Conservation (phyloP, 1,140 invertebrate genomes). For the Prorops nasuta region DNA sequence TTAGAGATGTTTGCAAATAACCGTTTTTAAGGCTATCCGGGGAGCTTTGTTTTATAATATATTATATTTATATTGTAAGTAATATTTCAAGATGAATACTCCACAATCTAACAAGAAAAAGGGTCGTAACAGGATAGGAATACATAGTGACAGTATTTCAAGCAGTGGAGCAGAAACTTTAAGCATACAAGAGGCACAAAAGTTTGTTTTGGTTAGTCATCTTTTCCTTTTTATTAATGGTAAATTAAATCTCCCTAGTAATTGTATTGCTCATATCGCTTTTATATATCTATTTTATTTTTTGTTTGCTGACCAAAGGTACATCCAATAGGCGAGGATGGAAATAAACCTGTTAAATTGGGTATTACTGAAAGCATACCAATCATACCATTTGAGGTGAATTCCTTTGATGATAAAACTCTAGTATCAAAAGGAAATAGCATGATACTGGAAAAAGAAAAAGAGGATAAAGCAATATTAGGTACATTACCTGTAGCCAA, state of each 20-base stretch:
- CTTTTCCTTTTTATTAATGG: neutral
- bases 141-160: conserved; percentile 30
- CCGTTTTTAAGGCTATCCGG: too few species aligned
- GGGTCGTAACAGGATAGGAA: conserved; percentile 41
- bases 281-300: neutral
- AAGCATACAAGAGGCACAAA: conserved; percentile 39
- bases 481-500: conserved; percentile 74
- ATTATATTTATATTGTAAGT: too few species aligned
- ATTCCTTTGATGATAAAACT: conserved; percentile 38
- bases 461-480: conserved; percentile 48
- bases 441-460: conserved; percentile 38
- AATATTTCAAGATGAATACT: conserved; percentile 39
- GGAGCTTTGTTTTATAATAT: too few species aligned
- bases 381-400: conserved; percentile 42
- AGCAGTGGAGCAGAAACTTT: conserved; percentile 31
- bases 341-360: conserved; percentile 43
- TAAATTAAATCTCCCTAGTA: neutral
- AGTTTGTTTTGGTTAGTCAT: conserved; percentile 48
- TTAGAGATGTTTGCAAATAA: too few species aligned
- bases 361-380: conserved; percentile 43
- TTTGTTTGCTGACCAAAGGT: conserved; percentile 28
- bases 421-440: conserved; percentile 25
- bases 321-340: conserved; percentile 44
- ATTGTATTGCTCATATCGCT: conserved; percentile 2
- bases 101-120: conserved; percentile 50